Evolutionary conservation across 35 echinoderm and acorn worm species (phyloP), one percentile per base, ranked within the genome.

Genomic region (Ptychodera flava): DNA sequence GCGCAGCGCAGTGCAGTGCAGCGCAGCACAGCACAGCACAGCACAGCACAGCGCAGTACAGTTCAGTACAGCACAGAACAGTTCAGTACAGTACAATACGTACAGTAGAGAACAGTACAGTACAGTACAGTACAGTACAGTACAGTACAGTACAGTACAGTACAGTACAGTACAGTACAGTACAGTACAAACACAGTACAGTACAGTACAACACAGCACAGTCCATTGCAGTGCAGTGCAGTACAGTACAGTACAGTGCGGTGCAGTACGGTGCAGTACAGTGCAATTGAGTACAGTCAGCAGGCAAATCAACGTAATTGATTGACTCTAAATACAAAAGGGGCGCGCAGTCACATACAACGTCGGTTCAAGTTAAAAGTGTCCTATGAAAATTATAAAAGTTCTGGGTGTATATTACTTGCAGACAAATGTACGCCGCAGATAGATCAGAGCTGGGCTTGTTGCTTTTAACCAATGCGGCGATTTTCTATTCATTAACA

Each of bases 121-220:
- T 64, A 64, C 86, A 88, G 78, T 38, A 88, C 34, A 81, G 86
- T 38, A 80, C 86, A 88, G 78, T 38, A 88, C 34, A 81, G 86
- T 82, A 82, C 35, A 82, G 36, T 89, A 89, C 34, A 83, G 79
- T 89, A 83, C 35, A 52, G 87, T 82, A 82, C 35, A 82, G 36
- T 89, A 89, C 34, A 64, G 37, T 82, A 82, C 36, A 37, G 80
- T 82, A 89, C 16, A 45, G 79, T 82, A 89, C 35, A 38, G 52
- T 77, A 83, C 88, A 89, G 88, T 78, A 83, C 80, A 89, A 83
- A 80, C 82, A 89, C 80, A 82, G 79, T 89, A 89, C 22, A 81
- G 86, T 88, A 82, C 86, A n/a, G 86, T 81, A 88, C 78, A 88
- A 78, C 38, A 88, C 6, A 81, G 78, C 81, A 88, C 77, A 78